Evolutionary conservation across 2,888 invertebrate species (phyloP), one percentile per base, ranked within the genome.

Genomic region (Sturmia bella): DNA sequence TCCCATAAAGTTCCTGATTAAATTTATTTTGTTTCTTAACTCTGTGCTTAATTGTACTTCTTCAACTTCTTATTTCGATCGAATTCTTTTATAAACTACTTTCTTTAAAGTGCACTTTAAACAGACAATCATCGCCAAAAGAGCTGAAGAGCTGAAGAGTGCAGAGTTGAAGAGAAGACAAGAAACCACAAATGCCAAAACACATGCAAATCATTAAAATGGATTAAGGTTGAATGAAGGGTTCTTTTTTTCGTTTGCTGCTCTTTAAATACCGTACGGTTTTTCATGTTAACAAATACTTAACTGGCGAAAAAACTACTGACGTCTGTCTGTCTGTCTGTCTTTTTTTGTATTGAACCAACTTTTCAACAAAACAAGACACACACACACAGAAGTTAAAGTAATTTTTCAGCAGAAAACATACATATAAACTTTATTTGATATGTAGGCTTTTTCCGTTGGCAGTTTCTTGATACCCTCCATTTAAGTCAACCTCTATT

Each of bases 121-220:
- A 17, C 32, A 32, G 32, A 32, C 32, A 32, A 32, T 6, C 3
- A 32, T 3, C n/a, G 13, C 17, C 17, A 32, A 15, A 9, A 63
- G 27, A 43, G 37, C 9, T 32, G 54, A 21, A 41, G 27, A 24
- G 32, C n/a, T n/a, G n/a, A n/a, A n/a, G n/a, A n/a, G n/a, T n/a
- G n/a, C n/a, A n/a, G n/a, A 43, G 37, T 32, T 32, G 54, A 21
- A 41, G 27, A 24, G 32, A 15, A 48, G 45, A 37, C 13, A 61
- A 43, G 41, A 48, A 56, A 39, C 13, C 32, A 21, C 12, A 24
- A n/a, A 27, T 2, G 15, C 39, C 43, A 43, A 27, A 59, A 45
- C 27, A 66, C 54, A 61, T 32, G 57, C 57, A 76, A 66, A 73
- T 76, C 76, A 76, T 81, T 73, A 69, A 77, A 69, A 77, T 81